Evolutionary conservation across 2,797 vertebrate species (phyloP), one percentile per base, ranked within the genome.

Genomic region (Hoplostethus mediterraneus): DNA sequence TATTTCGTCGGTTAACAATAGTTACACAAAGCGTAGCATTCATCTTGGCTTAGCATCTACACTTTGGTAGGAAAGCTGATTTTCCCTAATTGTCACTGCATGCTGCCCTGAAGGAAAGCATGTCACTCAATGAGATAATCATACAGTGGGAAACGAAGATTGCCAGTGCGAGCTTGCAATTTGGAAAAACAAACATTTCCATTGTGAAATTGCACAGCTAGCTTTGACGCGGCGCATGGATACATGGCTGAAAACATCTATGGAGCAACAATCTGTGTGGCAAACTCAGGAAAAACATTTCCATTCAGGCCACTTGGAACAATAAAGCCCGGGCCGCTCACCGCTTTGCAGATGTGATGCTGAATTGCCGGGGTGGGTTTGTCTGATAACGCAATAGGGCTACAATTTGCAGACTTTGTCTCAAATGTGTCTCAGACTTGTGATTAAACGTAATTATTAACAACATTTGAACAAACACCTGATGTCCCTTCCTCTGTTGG

Each of bases 101-200:
- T 70, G 75, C 33, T 73, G 67, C 82, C 87, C 84, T 82, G 61
- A 69, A 82, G 87, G 79, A 77, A 84, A 68, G 74, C 71, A 64
- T 87, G 90, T 91, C 88, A 87, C 63, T 84, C 77, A 81, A 75
- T 83, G 71, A 84, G 74, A 86, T 90, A 82, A 92, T 90, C 80
- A 87, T 57, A 87, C 53, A 85, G 80, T 77, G 81, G 75, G 84
- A 90, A 83, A 30, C 0, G n/a, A 40, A 13, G 51, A 75, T 57
- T 79, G 60, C 81, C 72, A 71, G 87, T 42, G 45, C 57, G 54
- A 65, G 73, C 70, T 60, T 70, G 80, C 69, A 82, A 67, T 82
- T 70, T 73, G 52, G 61, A 79, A 79, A 84, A 86, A 71, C 45
- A 78, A 80, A 87, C 74, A 80, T 85, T 85, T 84, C 73, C 77